Evolutionary conservation across 2,888 invertebrate genomes (phyloP).

Genomic region (Esperia sulphurella): DNA sequence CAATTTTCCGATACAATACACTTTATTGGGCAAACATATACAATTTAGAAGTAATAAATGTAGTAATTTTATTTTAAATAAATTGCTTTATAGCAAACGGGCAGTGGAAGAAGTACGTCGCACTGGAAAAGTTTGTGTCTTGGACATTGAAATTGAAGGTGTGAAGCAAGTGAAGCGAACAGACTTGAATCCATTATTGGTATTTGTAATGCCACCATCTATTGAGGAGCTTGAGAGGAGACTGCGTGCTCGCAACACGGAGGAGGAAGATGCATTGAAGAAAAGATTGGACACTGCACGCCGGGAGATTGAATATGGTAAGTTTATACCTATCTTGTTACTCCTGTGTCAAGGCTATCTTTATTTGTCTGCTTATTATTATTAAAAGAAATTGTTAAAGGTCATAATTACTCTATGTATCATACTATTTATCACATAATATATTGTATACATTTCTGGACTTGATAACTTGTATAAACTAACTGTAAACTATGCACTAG

Average conservation of each 20-base stretch:
- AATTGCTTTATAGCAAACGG: slow-evolving; percentile 82
- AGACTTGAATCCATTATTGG: slow-evolving; percentile 88
- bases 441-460: too few relatives aligned
- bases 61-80: slow-evolving; percentile 1
- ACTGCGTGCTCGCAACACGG: slow-evolving; percentile 89
- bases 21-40: too few relatives aligned
- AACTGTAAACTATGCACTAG: too few relatives aligned
- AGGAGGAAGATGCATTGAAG: slow-evolving; percentile 91
- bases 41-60: too few relatives aligned
- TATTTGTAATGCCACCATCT: slow-evolving; percentile 96
- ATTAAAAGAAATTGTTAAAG: too few relatives aligned
- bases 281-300: slow-evolving; percentile 88
- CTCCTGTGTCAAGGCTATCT: too few relatives aligned
- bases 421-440: too few relatives aligned
- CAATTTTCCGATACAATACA: too few relatives aligned
- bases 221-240: slow-evolving; percentile 87
- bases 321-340: too few relatives aligned
- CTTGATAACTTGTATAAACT: too few relatives aligned
- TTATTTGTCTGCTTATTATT: too few relatives aligned
- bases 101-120: slow-evolving; percentile 90
- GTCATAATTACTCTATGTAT: too few relatives aligned
- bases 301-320: slow-evolving; percentile 92
- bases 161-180: slow-evolving; percentile 91
- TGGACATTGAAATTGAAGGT: slow-evolving; percentile 97
- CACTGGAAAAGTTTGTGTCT: slow-evolving; percentile 92